Evolutionary conservation across 2,797 vertebrate genomes (phyloP).

Genomic region (Pangasius macronema): DNA sequence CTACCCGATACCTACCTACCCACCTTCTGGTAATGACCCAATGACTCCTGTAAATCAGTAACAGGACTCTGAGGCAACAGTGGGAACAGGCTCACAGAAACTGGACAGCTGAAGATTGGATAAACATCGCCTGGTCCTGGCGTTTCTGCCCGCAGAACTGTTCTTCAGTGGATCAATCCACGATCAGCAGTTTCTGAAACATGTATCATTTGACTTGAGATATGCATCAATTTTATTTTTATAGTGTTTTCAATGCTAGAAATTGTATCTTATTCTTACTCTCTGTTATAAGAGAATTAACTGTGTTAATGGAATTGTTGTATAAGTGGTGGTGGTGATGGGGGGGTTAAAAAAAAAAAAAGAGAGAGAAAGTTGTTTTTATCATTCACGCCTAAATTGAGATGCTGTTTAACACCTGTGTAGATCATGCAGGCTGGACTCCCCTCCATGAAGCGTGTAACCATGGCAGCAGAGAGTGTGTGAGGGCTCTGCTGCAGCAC

Average conservation of each 20-base stretch:
- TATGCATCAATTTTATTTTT: background rate
- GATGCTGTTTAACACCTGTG: constrained; percentile 13
- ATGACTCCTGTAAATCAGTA: background rate
- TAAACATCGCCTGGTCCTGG: background rate
- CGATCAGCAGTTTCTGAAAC: background rate
- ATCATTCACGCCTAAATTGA: background rate
- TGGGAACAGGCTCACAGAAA: background rate
- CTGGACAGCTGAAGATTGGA: background rate
- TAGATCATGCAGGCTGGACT: constrained; percentile 96
- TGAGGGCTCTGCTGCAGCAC: constrained; percentile 85
- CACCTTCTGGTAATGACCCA: too few relatives aligned
- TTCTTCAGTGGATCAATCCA: background rate
- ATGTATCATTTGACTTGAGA: background rate
- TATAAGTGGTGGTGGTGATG: background rate
- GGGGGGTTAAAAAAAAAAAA: too few relatives aligned
- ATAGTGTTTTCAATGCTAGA: background rate
- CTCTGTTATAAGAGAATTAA: background rate
- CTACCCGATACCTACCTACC: too few relatives aligned
- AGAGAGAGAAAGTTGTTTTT: background rate
- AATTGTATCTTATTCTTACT: too few relatives aligned
- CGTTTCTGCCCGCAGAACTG: background rate
- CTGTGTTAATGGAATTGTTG: background rate
- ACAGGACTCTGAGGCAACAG: background rate
- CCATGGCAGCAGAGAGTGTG: constrained; percentile 90
- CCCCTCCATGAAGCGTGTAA: constrained; percentile 97